These are phyloP conservation scores for Coronaproctus castanopsis DNA, from an alignment of 2,888 invertebrate genomes.

Conservation along the genomic window DNA sequence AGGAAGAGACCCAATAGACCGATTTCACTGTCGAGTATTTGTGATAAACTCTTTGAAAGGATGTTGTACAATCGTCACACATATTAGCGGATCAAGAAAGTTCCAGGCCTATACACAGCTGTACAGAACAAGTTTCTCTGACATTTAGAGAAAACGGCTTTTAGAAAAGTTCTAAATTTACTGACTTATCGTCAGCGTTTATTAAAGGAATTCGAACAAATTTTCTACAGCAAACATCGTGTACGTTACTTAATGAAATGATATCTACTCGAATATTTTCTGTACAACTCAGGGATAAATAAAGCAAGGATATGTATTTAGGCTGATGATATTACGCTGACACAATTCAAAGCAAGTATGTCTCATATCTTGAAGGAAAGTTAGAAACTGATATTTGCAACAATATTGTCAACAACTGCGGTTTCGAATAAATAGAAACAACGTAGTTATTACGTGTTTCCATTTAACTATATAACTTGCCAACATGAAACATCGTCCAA, in stretches of 20 bases:
- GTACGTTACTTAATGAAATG: not conserved
- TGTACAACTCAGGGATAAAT: not conserved
- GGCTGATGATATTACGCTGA: not conserved
- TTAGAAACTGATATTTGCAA: not conserved
- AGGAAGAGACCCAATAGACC: too few relatives aligned
- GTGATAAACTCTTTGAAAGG: too few relatives aligned
- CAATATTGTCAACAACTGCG: not conserved
- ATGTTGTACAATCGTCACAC: too few relatives aligned
- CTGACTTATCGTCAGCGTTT: too few relatives aligned
- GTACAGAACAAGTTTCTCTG: too few relatives aligned
- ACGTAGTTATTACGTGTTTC: not conserved
- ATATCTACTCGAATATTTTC: not conserved
- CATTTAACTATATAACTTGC: not conserved
- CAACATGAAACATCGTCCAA: not conserved
- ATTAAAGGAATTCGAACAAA: too few relatives aligned
- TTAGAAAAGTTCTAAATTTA: too few relatives aligned
- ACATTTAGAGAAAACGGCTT: too few relatives aligned
- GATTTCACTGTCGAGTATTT: too few relatives aligned
- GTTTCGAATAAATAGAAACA: not conserved
- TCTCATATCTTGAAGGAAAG: not conserved
- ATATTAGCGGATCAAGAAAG: too few relatives aligned
- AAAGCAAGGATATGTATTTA: not conserved
- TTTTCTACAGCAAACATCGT: too few relatives aligned
- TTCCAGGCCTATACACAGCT: too few relatives aligned
- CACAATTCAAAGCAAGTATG: not conserved